Evolutionary conservation across 1,140 invertebrate species (phyloP).

Genomic region (Pentalonia nigronervosa): DNA sequence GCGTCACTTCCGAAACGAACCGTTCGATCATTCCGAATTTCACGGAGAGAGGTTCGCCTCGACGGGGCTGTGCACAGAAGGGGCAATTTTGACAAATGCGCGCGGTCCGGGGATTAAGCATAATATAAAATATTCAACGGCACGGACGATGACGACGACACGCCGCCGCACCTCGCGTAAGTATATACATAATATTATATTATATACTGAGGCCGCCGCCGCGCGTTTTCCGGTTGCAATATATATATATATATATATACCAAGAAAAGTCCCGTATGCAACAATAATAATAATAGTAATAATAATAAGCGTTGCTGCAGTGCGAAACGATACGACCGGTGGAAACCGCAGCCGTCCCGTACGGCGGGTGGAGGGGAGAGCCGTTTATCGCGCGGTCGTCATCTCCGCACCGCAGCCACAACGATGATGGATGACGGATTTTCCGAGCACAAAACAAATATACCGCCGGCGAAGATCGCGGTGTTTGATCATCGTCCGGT

Average conservation of each 20-base stretch:
- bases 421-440: slow-evolving; percentile 53
- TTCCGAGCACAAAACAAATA: slow-evolving; percentile 30
- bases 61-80: not conserved
- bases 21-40: slow-evolving; percentile 55
- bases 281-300: slow-evolving; percentile 23
- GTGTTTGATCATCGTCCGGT: slow-evolving; percentile 30
- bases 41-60: slow-evolving; percentile 15
- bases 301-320: not conserved
- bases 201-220: not conserved
- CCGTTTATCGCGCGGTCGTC: slow-evolving; percentile 21
- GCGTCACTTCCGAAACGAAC: slow-evolving; percentile 38
- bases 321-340: no score
- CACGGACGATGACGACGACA: slow-evolving; percentile 15
- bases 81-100: slow-evolving; percentile 54
- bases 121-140: slow-evolving; percentile 54
- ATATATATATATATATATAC: not conserved
- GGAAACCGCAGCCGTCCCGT: not conserved
- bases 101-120: slow-evolving; percentile 46
- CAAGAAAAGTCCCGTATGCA: slow-evolving; percentile 14
- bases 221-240: not conserved
- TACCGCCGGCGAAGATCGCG: not conserved
- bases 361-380: not conserved
- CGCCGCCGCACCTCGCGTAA: not conserved
- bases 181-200: no score
- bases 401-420: not conserved